Evolutionary conservation across 2,888 invertebrate species (phyloP), one percentile per base, ranked within the genome.

Genomic region (Cheiracanthium punctorium): DNA sequence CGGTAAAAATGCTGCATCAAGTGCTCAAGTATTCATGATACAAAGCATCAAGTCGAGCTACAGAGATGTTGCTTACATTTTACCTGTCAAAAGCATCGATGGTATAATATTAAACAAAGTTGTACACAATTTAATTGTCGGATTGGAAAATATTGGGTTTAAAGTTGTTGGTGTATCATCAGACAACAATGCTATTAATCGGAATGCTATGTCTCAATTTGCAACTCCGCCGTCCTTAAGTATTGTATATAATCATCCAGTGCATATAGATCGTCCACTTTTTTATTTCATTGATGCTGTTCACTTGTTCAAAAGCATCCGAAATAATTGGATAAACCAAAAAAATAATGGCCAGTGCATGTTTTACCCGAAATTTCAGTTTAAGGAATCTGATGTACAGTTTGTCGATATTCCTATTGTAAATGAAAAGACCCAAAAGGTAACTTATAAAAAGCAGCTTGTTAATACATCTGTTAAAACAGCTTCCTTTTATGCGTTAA

Each of bases 261-360:
- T n/a, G 12, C 32, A 74, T 52, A 8, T 0, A 0, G n/a, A 1
- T 14, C 7, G 30, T 30, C 58, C 58, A 12, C 5, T 74, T 12
- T 74, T 74, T 30, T 74, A 29, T 58, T 14, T 58, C 14, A 29
- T 74, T 29, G 74, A 74, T 74, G 0, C 52, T 32, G 14, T 74
- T 32, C 74, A 74, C n/a, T 58, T 58, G 2, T 29, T 74, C 7
- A 74, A 74, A 29, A 58, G 17, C 0, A 58, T 74, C 1, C 2
- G 58, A 74, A 74, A 58, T 58, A 28, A 52, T 28, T 74, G 74
- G 74, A 17, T 74, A 0, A 52, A 74, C 29, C 74, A 74, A 32
- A 74, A 58, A 10, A 74, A 74, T 58, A n/a, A 0, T 12, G 37
- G n/a, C 0, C 32, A 14, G 7, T 70, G 33, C 37, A 20, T 33